A percentile compares a stretch with the other conserved stretches of the same genome.
Evolutionary conservation across 2,888 invertebrate genomes (phyloP).

Genomic region (Agriotes lineatus): DNA sequence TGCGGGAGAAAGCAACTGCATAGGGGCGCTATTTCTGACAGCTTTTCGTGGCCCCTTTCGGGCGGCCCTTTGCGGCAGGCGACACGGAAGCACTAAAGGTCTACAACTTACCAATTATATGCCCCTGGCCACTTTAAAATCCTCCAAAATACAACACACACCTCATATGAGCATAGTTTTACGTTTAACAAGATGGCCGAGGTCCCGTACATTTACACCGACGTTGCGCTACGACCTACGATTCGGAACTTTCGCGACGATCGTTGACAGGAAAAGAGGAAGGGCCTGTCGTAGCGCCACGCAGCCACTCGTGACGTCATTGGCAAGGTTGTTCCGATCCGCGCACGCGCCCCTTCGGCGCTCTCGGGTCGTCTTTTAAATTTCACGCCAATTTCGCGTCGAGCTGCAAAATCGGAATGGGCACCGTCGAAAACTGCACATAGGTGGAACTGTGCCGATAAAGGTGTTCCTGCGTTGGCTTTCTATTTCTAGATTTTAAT

Average conservation of each 20-base stretch:
- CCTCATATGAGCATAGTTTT: conserved; percentile 67
- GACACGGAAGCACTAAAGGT: too few relatives aligned
- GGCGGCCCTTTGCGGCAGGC: too few relatives aligned
- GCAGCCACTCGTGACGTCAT: conserved; percentile 59
- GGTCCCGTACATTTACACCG: conserved; percentile 63
- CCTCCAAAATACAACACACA: conserved; percentile 64
- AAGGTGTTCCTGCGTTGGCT: too few relatives aligned
- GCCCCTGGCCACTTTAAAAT: conserved; percentile 61
- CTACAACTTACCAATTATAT: conserved; percentile 67
- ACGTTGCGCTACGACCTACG: conserved; percentile 57
- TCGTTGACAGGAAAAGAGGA: conserved; percentile 32
- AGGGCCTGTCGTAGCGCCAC: conserved; percentile 56
- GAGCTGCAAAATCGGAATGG: too few relatives aligned
- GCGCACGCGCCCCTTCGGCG: conserved; percentile 55
- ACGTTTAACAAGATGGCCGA: conserved; percentile 67
- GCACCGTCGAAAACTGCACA: too few relatives aligned
- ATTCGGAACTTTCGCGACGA: conserved; percentile 41
- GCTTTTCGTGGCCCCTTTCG: too few relatives aligned
- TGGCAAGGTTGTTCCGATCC: conserved; percentile 59
- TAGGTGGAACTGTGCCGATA: too few relatives aligned
- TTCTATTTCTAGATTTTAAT: too few relatives aligned
- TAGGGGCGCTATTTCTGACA: conserved; percentile 25
- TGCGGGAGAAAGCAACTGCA: conserved; percentile 39
- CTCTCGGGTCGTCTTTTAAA: conserved; percentile 7
- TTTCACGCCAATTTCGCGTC: background rate